Base-by-base conservation (phyloP, 2,113 vertebrate species). In the Epinephelus lanceolatus region DNA sequence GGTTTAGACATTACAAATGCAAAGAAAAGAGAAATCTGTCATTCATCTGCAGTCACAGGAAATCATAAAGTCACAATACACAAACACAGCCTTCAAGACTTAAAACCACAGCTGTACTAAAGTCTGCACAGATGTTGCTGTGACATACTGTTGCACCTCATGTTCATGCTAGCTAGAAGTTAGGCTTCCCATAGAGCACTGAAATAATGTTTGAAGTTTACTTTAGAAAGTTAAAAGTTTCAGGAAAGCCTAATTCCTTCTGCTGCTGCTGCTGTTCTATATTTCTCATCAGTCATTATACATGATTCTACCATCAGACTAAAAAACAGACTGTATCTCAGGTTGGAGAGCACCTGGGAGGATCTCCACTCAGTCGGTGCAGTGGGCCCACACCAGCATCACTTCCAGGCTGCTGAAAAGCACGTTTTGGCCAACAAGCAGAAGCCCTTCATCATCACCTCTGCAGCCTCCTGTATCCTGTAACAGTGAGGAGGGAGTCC, bases 371-470 rank as follows among this genome's bases (percentile, higher is more conserved):
- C 23, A 70, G 66, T 78, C 9, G 52, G 6, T 85, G 62, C 51
- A 62, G 47, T 0, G 19, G 33, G 49, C 45, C 30, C 33, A 42
- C 7, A 12, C 55, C 70, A 23, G 23, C 59, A 57, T 42, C 51
- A 70, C 17, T 76, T 79, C 3, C 4, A 55, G 3, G 70, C 60
- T 59, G 23, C 49, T 71, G 63, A 25, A 25, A 70, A 87, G 62
- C 69, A 73, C 13, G 4, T 53, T 59, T 27, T 61, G 70, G 17
- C 18, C 77, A 70, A 80, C 53, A 81, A 72, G 81, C 79, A 67
- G 37, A 69, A 42, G 51, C 42, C 69, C 73, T 62, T 84, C 60
- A 63, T 87, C 62, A 57, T 83, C 68, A 88, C 73, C 62, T 71
- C 67, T 60, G 55, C 76, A 63, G 30, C 76, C 56, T 27, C 45